Evolutionary conservation across 2,797 vertebrate species (phyloP).

Genomic region (Lindbergichthys nudifrons): DNA sequence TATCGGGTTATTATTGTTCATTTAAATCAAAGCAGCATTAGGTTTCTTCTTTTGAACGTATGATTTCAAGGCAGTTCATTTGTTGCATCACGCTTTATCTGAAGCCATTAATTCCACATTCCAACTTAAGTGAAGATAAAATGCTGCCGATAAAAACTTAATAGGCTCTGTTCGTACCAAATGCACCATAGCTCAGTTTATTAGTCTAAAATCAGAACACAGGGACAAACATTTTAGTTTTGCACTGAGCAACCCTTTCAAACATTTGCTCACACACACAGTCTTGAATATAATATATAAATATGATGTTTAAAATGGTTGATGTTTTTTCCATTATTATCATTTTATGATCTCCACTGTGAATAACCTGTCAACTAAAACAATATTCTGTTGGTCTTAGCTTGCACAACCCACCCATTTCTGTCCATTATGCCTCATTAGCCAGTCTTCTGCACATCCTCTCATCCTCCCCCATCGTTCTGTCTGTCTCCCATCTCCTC

Average conservation of each 20-base stretch:
- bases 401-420: not conserved
- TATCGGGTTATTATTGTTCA: constrained; percentile 7
- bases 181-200: constrained; percentile 20
- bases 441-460: constrained; percentile 2
- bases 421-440: constrained; percentile 4
- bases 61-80: constrained; percentile 46
- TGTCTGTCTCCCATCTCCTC: constrained; percentile 5
- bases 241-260: not conserved
- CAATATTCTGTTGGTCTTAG: not conserved
- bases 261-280: not conserved
- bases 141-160: constrained; percentile 13
- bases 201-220: constrained; percentile 4
- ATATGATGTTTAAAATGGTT: not conserved
- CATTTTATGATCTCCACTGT: not conserved
- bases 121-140: constrained; percentile 36
- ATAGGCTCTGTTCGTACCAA: constrained; percentile 25
- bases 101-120: constrained; percentile 41
- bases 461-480: not conserved
- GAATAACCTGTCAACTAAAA: constrained; percentile 2
- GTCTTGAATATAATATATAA: too few relatives aligned
- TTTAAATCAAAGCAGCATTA: constrained; percentile 34
- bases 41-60: constrained; percentile 25
- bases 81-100: constrained; percentile 53
- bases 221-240: not conserved
- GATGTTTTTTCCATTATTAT: constrained; percentile 2